Evolutionary conservation across 1,140 invertebrate genomes (phyloP), one percentile per base, ranked within the genome.

Genomic region (Diorhabda carinulata): DNA sequence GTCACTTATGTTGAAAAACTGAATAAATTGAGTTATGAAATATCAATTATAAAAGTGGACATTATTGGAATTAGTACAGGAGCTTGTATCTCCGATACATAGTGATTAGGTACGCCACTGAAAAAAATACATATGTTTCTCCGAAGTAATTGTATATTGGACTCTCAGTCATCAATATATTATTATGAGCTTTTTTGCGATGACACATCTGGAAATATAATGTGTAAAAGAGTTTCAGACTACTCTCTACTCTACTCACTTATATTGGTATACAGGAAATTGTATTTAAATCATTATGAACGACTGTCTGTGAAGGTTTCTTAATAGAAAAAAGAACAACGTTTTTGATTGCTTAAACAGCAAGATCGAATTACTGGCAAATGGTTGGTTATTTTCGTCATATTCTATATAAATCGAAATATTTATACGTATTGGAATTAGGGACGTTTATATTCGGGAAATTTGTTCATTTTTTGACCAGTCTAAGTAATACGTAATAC

Each of bases 211-310:
- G 65, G 65, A 67, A 67, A 67, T 60, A 60, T 56, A 8, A 44
- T 42, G 52, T 67, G 60, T 60, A 67, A 60, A 44, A n/a, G 52
- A 52, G 47, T 52, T 52, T 52, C 47, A 52, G 47, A n/a, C 47
- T 6, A 25, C 25, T 25, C 25, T 25, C 25, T 25, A 25, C 25
- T 25, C 25, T 63, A 47, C 56, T 45, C n/a, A 60, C 42, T 67
- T 67, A 25, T 25, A 67, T 67, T 60, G 65, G 57, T 58, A 60
- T 9, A 67, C 56, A 57, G 65, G 65, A 67, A 67, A 67, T 67
- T 60, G 65, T 67, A 67, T 67, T 67, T 67, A 67, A 60, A 67
- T 67, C 65, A 67, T 67, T 67, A 59, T 59, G 44, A 43, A 45
- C 65, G 65, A 67, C 65, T 65, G 64, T 43, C 47, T 57, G 64